A percentile compares a stretch with the other conserved stretches of the same genome.
phyloP scores from a whole-genome alignment of 2,113 vertebrate species.

The Periophthalmus modestus region DNA sequence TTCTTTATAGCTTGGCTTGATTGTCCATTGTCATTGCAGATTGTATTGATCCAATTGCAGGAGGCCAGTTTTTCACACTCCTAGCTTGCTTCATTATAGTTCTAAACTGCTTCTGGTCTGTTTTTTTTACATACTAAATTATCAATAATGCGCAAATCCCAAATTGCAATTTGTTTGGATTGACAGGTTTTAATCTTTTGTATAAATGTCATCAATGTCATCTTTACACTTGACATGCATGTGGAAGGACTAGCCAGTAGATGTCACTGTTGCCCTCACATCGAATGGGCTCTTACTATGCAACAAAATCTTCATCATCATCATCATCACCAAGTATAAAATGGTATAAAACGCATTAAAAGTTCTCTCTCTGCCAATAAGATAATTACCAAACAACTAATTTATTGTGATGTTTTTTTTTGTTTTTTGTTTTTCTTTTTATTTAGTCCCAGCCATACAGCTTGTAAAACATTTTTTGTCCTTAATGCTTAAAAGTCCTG shows the following conservation, averaged over 20 bases:
- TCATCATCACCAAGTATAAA: conserved; percentile 10
- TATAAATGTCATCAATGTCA: neutral
- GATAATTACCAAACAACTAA: neutral
- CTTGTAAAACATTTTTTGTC: neutral
- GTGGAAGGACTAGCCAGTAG: conserved; percentile 2
- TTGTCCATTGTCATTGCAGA: neutral
- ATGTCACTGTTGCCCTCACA: conserved; percentile 42
- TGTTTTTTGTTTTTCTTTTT: too few species aligned
- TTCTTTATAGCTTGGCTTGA: neutral
- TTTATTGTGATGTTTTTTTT: neutral
- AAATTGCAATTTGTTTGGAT: neutral
- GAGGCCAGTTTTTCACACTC: neutral
- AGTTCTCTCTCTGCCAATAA: conserved; percentile 38
- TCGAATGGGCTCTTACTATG: neutral
- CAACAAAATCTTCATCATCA: conserved; percentile 16
- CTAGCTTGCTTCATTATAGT: neutral
- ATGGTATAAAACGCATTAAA: conserved; percentile 19
- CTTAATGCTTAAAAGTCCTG: neutral
- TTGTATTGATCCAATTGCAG: neutral
- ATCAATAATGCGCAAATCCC: neutral
- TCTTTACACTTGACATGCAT: neutral
- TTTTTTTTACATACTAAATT: neutral
- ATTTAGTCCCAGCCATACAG: neutral
- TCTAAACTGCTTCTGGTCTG: too few species aligned
- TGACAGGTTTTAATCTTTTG: neutral